Conservation (phyloP, 2,113 vertebrate genomes). For the Zapornia atra region DNA sequence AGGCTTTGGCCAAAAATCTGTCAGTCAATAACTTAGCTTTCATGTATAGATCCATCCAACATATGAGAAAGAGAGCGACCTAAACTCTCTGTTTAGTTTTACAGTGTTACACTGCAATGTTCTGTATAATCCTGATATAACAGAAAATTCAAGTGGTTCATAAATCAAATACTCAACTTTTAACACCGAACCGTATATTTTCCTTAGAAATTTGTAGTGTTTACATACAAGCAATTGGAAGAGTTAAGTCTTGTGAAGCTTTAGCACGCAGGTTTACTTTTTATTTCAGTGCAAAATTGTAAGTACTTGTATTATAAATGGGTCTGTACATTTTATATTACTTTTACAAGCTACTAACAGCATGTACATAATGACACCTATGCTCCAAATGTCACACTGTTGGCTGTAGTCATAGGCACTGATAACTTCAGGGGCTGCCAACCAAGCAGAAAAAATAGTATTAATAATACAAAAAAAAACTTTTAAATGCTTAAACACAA, state of each 20-base stretch:
- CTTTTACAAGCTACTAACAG: constrained; percentile 85
- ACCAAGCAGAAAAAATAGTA: constrained; percentile 77
- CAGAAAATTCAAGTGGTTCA: neutral
- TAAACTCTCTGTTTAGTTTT: neutral
- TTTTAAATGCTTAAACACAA: constrained; percentile 78
- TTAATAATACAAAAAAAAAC: constrained; percentile 80
- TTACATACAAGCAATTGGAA: neutral
- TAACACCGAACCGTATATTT: neutral
- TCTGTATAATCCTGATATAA: neutral
- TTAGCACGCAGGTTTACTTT: neutral
- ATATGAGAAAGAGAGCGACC: neutral
- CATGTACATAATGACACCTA: constrained; percentile 91
- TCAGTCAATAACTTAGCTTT: neutral
- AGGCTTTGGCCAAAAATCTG: neutral
- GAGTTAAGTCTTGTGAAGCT: neutral
- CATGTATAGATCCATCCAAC: neutral
- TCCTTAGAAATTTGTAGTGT: neutral
- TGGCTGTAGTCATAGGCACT: constrained; percentile 86
- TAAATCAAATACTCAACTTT: neutral
- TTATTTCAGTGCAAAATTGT: constrained; percentile 12
- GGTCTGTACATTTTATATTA: constrained; percentile 44
- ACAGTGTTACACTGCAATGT: neutral
- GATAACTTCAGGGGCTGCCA: constrained; percentile 91
- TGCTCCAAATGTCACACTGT: constrained; percentile 91
- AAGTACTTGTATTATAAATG: constrained; percentile 48